A percentile compares a stretch with the other conserved stretches of the same genome.
phyloP scores from a whole-genome alignment of 2,113 vertebrate species.

The Ammodramus savannarum region DNA sequence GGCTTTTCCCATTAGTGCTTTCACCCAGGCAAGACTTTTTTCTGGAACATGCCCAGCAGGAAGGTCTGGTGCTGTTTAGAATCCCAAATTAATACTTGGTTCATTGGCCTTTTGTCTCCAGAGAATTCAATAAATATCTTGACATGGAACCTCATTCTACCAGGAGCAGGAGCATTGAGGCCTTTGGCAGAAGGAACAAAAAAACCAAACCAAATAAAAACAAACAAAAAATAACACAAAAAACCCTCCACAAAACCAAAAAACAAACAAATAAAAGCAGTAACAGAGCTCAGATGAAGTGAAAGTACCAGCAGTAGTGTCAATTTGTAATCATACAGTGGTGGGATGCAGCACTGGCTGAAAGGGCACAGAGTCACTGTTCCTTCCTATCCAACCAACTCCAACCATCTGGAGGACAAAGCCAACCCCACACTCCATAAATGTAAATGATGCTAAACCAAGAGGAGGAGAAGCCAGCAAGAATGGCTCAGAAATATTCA shows the following conservation, averaged over 20 bases:
- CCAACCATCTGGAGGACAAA: not conserved
- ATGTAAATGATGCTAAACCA: not conserved
- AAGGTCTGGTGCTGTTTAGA: not conserved
- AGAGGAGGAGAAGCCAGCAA: not conserved
- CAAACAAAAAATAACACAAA: not conserved
- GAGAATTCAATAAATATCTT: not conserved
- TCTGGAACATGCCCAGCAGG: not conserved
- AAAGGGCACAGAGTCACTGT: not conserved
- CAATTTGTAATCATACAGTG: not conserved
- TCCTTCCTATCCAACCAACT: not conserved
- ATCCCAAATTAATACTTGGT: not conserved
- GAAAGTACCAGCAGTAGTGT: not conserved
- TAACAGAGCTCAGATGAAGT: not conserved
- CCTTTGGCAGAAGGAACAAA: not conserved
- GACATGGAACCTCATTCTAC: not conserved
- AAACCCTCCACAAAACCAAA: not conserved
- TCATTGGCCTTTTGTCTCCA: not conserved
- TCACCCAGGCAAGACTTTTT: not conserved
- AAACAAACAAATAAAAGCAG: not conserved
- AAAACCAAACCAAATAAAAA: not conserved
- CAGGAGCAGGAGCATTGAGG: not conserved
- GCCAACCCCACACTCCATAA: not conserved
- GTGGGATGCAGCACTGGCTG: not conserved
- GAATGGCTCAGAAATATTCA: constrained; percentile 20
- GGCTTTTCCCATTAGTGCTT: not conserved